Evolutionary conservation across 2,888 invertebrate genomes (phyloP).

Genomic region (Eilema caniola): DNA sequence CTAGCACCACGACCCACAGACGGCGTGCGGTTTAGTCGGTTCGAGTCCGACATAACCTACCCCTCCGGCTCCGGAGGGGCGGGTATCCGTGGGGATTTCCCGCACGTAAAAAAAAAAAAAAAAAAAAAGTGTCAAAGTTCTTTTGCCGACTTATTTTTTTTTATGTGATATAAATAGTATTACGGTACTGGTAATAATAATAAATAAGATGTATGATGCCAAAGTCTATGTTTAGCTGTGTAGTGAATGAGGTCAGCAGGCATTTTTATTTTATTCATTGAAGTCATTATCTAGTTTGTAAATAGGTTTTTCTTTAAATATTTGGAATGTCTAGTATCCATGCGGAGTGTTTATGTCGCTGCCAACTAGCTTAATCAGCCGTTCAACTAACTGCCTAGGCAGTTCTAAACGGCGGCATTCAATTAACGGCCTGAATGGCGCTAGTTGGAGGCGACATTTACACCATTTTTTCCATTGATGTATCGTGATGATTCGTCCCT

Average conservation of each 20-base stretch:
- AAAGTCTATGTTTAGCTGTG: constrained; percentile 27
- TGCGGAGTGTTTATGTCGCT: not conserved
- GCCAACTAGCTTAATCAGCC: too few relatives aligned
- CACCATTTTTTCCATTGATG: not conserved
- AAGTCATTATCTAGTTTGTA: constrained; percentile 25
- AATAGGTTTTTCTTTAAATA: constrained; percentile 29
- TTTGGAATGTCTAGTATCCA: constrained; percentile 17
- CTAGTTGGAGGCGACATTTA: too few relatives aligned
- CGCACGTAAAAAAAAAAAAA: too few relatives aligned
- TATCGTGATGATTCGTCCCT: too few relatives aligned
- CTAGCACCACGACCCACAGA: too few relatives aligned
- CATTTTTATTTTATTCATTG: constrained; percentile 32
- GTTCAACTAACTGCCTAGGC: too few relatives aligned
- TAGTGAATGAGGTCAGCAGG: constrained; percentile 23
- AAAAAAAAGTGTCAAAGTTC: constrained; percentile 49
- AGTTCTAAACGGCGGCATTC: too few relatives aligned
- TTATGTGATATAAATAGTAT: constrained; percentile 47
- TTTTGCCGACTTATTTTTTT: constrained; percentile 36
- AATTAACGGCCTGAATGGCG: too few relatives aligned
- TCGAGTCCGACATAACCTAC: too few relatives aligned
- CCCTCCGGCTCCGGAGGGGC: too few relatives aligned
- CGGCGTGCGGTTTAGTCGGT: too few relatives aligned
- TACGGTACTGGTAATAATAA: constrained; percentile 41
- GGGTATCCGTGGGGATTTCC: too few relatives aligned
- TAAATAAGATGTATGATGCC: constrained; percentile 40